Conservation (phyloP, 2,888 invertebrate genomes). For the Agrotis exclamationis region DNA sequence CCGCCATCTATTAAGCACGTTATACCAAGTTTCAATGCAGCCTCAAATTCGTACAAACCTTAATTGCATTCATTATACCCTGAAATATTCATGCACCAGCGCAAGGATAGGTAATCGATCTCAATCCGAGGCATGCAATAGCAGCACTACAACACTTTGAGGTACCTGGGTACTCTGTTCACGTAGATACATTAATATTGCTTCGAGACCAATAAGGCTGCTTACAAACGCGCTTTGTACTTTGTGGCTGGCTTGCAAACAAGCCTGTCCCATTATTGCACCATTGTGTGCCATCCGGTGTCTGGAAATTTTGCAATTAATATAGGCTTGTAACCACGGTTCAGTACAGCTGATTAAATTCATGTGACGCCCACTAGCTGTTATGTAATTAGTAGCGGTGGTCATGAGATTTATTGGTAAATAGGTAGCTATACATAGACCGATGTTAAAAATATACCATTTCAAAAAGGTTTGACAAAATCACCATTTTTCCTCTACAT, state of each 20-base stretch:
- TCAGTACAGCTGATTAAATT: constrained; percentile 54
- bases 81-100: constrained; percentile 58
- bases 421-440: not conserved
- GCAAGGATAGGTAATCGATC: constrained; percentile 58
- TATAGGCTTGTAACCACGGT: constrained; percentile 62
- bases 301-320: constrained; percentile 80
- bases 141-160: constrained; percentile 44
- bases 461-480: too few relatives aligned
- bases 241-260: constrained; percentile 79
- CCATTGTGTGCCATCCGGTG: constrained; percentile 71
- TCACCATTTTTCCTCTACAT: too few relatives aligned
- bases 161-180: constrained; percentile 37
- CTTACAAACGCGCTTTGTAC: constrained; percentile 84
- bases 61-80: constrained; percentile 48
- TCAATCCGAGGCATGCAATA: constrained; percentile 46
- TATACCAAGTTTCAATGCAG: constrained; percentile 6
- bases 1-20: not conserved
- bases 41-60: constrained; percentile 18
- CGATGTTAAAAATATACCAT: too few relatives aligned
- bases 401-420: constrained; percentile 19
- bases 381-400: constrained; percentile 10
- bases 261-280: constrained; percentile 80
- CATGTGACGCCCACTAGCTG: constrained; percentile 39
- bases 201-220: constrained; percentile 83
- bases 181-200: constrained; percentile 73